Evolutionary conservation across 2,888 invertebrate genomes (phyloP).

Genomic region (Mesorhabditis belari): DNA sequence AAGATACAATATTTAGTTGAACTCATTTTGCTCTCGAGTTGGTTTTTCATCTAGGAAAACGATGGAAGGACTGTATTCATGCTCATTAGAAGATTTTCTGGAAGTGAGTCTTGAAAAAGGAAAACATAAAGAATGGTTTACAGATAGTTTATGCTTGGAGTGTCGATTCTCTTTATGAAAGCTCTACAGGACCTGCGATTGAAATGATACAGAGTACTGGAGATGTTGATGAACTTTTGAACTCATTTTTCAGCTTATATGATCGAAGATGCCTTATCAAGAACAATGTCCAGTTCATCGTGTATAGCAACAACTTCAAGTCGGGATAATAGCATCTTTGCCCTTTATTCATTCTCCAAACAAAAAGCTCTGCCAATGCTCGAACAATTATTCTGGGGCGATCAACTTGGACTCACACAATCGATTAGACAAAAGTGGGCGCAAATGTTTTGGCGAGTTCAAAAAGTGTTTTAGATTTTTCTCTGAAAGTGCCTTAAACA

Average conservation of each 20-base stretch:
- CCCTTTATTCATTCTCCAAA: conserved; percentile 6
- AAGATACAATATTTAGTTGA: not conserved
- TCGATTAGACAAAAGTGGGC: not conserved
- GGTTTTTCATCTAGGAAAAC: not conserved
- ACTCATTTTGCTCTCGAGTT: not conserved
- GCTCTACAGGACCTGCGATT: not conserved
- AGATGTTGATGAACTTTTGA: not conserved
- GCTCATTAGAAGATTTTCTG: not conserved
- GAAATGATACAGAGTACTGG: not conserved
- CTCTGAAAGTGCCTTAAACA: not conserved
- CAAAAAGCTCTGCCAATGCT: conserved; percentile 23
- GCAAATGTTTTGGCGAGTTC: not conserved
- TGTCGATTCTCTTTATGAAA: not conserved
- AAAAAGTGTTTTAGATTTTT: not conserved
- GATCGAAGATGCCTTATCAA: not conserved
- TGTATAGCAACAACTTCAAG: not conserved
- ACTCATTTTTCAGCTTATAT: not conserved
- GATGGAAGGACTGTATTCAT: not conserved
- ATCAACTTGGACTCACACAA: conserved; percentile 1
- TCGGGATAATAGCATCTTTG: not conserved
- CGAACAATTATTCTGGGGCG: conserved; percentile 32
- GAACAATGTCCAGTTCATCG: not conserved
- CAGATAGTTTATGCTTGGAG: not conserved
- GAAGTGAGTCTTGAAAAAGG: not conserved
- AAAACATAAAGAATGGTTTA: too few species aligned